Evolutionary conservation across 2,888 invertebrate genomes (phyloP).

Genomic region (Stenurella melanura): DNA sequence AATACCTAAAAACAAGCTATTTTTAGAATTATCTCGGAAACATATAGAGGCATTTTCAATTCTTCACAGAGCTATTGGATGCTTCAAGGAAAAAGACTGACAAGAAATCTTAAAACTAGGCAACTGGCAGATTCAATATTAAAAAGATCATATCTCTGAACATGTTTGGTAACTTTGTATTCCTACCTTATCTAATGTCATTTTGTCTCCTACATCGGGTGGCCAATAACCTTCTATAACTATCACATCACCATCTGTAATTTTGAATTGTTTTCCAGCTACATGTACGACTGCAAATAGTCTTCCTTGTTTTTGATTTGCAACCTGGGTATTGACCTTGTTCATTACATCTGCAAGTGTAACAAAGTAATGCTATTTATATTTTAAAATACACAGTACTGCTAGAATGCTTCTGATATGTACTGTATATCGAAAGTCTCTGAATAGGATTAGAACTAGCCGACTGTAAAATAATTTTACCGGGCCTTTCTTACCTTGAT

Average conservation of each 20-base stretch:
- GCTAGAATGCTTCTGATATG: too few species aligned
- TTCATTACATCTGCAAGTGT: slow-evolving; percentile 75
- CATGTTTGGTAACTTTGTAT: too few species aligned
- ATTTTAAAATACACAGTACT: not conserved
- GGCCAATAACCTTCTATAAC: slow-evolving; percentile 90
- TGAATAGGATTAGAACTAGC: too few species aligned
- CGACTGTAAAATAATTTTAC: not conserved
- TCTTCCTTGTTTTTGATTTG: slow-evolving; percentile 76
- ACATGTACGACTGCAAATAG: slow-evolving; percentile 89
- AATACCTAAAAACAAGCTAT: slow-evolving; percentile 75
- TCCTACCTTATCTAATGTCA: slow-evolving; percentile 85
- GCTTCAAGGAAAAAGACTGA: too few species aligned
- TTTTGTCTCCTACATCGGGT: slow-evolving; percentile 85
- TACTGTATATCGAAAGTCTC: too few species aligned
- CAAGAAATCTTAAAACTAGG: too few species aligned
- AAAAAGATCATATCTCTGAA: slow-evolving; percentile 8
- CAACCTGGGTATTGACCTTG: slow-evolving; percentile 80
- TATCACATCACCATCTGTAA: slow-evolving; percentile 90
- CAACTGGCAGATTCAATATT: too few species aligned
- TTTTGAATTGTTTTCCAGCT: slow-evolving; percentile 88
- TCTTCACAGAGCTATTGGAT: too few species aligned
- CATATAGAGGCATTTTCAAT: too few species aligned
- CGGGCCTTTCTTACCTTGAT: slow-evolving; percentile 57
- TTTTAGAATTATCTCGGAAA: not conserved
- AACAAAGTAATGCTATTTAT: slow-evolving; percentile 23